A percentile compares a stretch with the other conserved stretches of the same genome.
phyloP scores from a whole-genome alignment of 2,113 vertebrate genomes.

The Sylvia atricapilla region DNA sequence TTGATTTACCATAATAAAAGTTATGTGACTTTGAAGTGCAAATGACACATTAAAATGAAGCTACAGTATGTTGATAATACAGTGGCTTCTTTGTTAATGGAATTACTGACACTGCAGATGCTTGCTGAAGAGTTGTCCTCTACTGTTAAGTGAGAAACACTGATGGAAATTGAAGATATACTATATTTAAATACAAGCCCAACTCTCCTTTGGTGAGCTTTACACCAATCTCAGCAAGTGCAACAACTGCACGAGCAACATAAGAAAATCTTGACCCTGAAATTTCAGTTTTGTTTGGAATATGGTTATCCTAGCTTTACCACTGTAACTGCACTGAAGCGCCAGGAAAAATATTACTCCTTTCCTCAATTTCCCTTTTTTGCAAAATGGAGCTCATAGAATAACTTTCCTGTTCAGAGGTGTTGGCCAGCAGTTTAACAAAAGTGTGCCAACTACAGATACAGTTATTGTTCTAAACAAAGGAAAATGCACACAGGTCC shows the following conservation, averaged over 20 bases:
- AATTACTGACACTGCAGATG: slow-evolving; percentile 79
- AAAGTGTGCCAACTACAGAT: not conserved
- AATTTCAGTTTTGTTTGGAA: not conserved
- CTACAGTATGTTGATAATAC: slow-evolving; percentile 81
- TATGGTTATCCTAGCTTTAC: not conserved
- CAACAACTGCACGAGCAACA: not conserved
- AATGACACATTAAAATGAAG: slow-evolving; percentile 86
- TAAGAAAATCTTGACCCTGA: not conserved
- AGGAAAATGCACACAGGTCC: not conserved
- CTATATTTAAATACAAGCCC: slow-evolving; percentile 59
- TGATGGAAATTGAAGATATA: slow-evolving; percentile 60
- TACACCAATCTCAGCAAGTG: not conserved
- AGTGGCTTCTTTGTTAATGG: slow-evolving; percentile 80
- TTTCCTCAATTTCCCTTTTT: not conserved
- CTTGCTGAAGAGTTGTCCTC: slow-evolving; percentile 70
- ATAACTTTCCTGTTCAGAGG: not conserved
- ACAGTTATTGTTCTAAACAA: not conserved
- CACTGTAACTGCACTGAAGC: not conserved
- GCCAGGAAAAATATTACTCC: not conserved
- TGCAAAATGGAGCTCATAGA: not conserved
- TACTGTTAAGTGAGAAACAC: slow-evolving; percentile 72
- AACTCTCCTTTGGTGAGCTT: not conserved
- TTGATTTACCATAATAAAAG: slow-evolving; percentile 86
- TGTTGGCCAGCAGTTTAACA: not conserved
- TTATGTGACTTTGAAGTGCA: slow-evolving; percentile 85